Evolutionary conservation across 2,113 vertebrate species (phyloP).

Genomic region (Piprites chloris): DNA sequence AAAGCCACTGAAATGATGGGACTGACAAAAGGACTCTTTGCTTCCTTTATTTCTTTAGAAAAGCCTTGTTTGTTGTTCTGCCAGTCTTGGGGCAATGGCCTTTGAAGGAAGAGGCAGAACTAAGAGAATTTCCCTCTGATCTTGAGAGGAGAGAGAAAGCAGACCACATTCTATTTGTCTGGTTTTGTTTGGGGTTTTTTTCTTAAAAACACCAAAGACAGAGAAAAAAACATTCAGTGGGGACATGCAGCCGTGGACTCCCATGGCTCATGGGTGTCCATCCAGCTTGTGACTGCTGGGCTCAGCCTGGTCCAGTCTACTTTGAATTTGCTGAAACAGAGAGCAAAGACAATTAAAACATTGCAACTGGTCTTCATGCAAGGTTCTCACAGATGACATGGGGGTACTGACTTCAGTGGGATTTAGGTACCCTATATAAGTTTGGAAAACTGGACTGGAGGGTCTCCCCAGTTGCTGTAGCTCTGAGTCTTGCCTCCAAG

Average conservation of each 20-base stretch:
- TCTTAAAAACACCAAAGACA: neutral
- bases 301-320: neutral
- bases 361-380: neutral
- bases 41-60: neutral
- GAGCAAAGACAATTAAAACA: neutral
- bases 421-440: neutral
- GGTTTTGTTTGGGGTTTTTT: neutral
- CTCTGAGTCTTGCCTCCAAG: neutral
- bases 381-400: rapidly evolving
- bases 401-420: neutral
- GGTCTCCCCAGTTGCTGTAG: neutral
- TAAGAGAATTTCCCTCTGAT: neutral
- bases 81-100: neutral
- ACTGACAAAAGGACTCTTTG: neutral
- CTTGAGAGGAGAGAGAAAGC: neutral
- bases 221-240: neutral
- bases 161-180: neutral
- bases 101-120: neutral
- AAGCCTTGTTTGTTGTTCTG: neutral
- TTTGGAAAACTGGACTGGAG: neutral
- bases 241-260: neutral
- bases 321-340: neutral
- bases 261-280: too few species aligned
- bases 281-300: neutral
- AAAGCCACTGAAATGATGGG: neutral